Percentiles rank a stretch among this genome's conserved stretches.
Conservation (phyloP, 2,888 invertebrate genomes). For the Raillietiella orientalis region DNA sequence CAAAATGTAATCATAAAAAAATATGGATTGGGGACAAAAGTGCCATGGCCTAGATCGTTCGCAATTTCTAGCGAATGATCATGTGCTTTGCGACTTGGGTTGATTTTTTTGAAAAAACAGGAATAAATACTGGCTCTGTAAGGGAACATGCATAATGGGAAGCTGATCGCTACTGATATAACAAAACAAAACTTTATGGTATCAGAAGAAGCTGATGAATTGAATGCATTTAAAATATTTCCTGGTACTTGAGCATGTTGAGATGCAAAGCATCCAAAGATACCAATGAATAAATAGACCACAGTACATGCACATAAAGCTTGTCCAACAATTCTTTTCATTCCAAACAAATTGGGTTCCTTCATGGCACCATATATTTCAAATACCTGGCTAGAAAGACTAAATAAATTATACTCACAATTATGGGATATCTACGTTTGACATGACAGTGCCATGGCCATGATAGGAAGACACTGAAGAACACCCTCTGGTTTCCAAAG, state of each 20-base stretch:
- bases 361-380: slow-evolving; percentile 72
- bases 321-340: slow-evolving; percentile 52
- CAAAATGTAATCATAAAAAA: slow-evolving; percentile 50
- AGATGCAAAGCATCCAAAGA: slow-evolving; percentile 64
- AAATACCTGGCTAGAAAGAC: slow-evolving; percentile 33
- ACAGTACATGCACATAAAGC: slow-evolving; percentile 69
- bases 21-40: slow-evolving; percentile 44
- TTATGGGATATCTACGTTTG: slow-evolving; percentile 30
- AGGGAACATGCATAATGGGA: slow-evolving; percentile 86
- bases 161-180: slow-evolving; percentile 74
- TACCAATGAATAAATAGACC: slow-evolving; percentile 55
- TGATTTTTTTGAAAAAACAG: slow-evolving; percentile 45
- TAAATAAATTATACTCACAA: not conserved
- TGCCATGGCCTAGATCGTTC: slow-evolving; percentile 7
- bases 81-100: not conserved
- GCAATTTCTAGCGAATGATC: not conserved
- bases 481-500: slow-evolving; percentile 57
- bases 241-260: slow-evolving; percentile 21
- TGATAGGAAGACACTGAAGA: slow-evolving; percentile 72
- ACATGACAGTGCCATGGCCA: slow-evolving; percentile 84
- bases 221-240: slow-evolving; percentile 61
- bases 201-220: slow-evolving; percentile 39
- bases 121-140: slow-evolving; percentile 78
- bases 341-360: slow-evolving; percentile 53
- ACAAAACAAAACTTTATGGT: slow-evolving; percentile 81